phyloP scores from a whole-genome alignment of 2,888 invertebrate genomes.

The Dynastes grantii region DNA sequence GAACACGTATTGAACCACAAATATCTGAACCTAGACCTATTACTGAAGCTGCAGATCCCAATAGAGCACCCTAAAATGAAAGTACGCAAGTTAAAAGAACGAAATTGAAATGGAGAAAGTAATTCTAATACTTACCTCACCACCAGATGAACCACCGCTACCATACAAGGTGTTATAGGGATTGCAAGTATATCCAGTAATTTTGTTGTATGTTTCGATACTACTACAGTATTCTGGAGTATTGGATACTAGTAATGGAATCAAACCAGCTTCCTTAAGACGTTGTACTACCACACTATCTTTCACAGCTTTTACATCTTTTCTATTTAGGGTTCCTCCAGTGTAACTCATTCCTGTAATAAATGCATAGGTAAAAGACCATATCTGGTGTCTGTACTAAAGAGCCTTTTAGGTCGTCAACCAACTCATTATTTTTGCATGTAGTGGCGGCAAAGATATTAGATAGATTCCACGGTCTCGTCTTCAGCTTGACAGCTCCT shows the following conservation, averaged over 20 bases:
- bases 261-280: constrained; percentile 87
- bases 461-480: too few relatives aligned
- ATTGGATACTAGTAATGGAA: constrained; percentile 92
- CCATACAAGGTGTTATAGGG: constrained; percentile 89
- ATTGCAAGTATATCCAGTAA: constrained; percentile 89
- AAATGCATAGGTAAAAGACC: too few relatives aligned
- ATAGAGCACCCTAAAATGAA: constrained; percentile 74
- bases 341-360: constrained; percentile 66
- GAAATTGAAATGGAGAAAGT: background rate
- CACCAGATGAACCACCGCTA: constrained; percentile 95
- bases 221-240: constrained; percentile 94
- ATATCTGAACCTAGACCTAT: constrained; percentile 95
- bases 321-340: constrained; percentile 63
- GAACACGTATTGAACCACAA: constrained; percentile 96
- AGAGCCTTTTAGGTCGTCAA: too few relatives aligned
- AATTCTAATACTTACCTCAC: constrained; percentile 73
- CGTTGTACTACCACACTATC: constrained; percentile 83
- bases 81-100: background rate
- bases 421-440: too few relatives aligned
- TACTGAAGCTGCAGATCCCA: constrained; percentile 85
- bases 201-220: constrained; percentile 89
- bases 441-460: too few relatives aligned
- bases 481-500: too few relatives aligned
- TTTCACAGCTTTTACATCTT: constrained; percentile 73
- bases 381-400: too few relatives aligned